Evolutionary conservation across 2,797 vertebrate genomes (phyloP).

Genomic region (Thamnophis elegans): DNA sequence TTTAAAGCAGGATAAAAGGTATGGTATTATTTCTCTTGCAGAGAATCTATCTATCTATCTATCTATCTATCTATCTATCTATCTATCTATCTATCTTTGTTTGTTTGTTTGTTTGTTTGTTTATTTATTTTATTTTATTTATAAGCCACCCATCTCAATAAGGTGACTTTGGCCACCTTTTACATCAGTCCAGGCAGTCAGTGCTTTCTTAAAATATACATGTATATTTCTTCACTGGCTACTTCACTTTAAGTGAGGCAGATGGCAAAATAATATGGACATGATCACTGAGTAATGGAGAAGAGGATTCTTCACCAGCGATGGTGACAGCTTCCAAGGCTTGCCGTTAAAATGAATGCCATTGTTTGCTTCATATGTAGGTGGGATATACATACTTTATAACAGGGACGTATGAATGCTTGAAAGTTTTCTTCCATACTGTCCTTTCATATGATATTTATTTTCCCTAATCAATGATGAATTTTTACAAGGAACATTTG

Average conservation of each 20-base stretch:
- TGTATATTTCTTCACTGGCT: not conserved
- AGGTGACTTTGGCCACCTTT: not conserved
- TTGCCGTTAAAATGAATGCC: not conserved
- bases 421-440: not conserved
- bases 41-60: too few species aligned
- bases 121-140: not conserved
- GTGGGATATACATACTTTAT: not conserved
- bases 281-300: not conserved
- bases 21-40: not conserved
- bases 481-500: not conserved
- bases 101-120: too few species aligned
- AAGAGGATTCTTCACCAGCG: not conserved
- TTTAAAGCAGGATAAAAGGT: not conserved
- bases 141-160: not conserved
- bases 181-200: too few species aligned
- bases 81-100: too few species aligned
- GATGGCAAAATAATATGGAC: not conserved
- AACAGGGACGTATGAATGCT: not conserved
- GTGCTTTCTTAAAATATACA: not conserved
- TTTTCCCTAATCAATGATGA: not conserved
- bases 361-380: not conserved
- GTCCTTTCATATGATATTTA: not conserved
- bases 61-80: too few species aligned
- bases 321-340: too few species aligned
- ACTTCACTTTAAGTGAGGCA: not conserved